These are phyloP conservation scores for Caenorhabditis virilis DNA, from an alignment of 2,888 invertebrate genomes.

Conservation along the genomic window DNA sequence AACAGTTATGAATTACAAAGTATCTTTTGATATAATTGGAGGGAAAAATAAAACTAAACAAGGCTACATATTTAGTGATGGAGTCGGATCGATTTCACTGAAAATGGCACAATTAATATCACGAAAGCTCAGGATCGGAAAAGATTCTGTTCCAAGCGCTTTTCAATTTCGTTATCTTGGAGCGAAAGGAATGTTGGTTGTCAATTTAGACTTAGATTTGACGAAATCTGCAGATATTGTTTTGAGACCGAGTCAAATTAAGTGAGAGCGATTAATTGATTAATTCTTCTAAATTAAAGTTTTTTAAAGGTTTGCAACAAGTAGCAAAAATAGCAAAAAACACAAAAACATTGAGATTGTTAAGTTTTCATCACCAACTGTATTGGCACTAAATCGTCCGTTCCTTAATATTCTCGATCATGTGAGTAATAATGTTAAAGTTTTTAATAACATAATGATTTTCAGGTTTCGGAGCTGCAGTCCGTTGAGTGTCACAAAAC, in stretches of 20 bases:
- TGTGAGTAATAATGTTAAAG: too few relatives aligned
- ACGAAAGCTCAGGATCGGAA: conserved; percentile 9
- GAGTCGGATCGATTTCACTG: conserved; percentile 54
- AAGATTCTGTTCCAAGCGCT: conserved; percentile 4
- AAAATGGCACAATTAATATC: conserved; percentile 9
- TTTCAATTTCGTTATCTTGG: conserved; percentile 64
- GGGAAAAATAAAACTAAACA: conserved; percentile 11
- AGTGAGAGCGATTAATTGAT: not conserved
- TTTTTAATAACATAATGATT: too few relatives aligned
- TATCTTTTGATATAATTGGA: conserved; percentile 21
- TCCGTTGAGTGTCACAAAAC: conserved; percentile 44
- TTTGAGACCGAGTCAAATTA: not conserved
- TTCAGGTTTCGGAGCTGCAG: conserved; percentile 55
- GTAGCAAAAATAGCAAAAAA: conserved; percentile 15
- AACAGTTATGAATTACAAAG: not conserved
- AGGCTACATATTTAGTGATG: conserved; percentile 49
- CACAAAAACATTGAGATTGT: conserved; percentile 55
- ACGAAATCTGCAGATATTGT: not conserved
- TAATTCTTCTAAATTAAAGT: too few relatives aligned
- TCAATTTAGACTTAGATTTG: conserved; percentile 55
- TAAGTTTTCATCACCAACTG: conserved; percentile 56
- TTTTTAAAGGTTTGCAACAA: conserved; percentile 23
- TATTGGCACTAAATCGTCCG: conserved; percentile 67
- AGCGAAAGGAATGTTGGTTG: conserved; percentile 64
- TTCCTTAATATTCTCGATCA: conserved; percentile 68